These are phyloP conservation scores for Cacatua alba DNA, from an alignment of 2,113 vertebrate species.

Conservation along the genomic window DNA sequence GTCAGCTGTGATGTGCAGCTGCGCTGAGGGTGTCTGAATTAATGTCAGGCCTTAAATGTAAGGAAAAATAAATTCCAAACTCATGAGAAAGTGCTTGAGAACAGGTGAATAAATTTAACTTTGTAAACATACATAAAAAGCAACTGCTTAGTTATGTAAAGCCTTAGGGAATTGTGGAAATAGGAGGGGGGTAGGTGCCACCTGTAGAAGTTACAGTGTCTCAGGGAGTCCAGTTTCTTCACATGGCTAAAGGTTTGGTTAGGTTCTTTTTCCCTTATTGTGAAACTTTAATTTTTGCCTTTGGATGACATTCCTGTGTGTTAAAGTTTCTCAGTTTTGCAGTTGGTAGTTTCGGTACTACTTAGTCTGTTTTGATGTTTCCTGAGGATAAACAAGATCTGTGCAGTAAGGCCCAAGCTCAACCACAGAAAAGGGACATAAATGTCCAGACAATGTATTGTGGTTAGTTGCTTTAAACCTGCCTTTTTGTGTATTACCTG, in stretches of 20 bases:
- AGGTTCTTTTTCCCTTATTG: not conserved
- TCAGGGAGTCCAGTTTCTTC: not conserved
- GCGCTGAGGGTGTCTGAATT: not conserved
- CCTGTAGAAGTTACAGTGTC: not conserved
- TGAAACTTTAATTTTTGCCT: not conserved
- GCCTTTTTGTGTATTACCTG: not conserved
- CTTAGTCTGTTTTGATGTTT: not conserved
- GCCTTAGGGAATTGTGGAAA: not conserved
- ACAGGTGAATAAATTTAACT: not conserved
- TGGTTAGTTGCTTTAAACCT: not conserved
- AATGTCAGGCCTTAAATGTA: not conserved
- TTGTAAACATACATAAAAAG: not conserved
- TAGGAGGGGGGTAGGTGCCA: not conserved
- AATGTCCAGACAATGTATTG: not conserved
- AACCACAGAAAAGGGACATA: not conserved
- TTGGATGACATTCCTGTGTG: not conserved
- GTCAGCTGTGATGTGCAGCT: not conserved
- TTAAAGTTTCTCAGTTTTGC: not conserved
- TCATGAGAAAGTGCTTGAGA: not conserved
- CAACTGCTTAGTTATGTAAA: not conserved
- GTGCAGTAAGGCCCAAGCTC: not conserved
- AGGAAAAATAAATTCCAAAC: not conserved
- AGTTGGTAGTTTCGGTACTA: not conserved
- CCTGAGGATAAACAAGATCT: not conserved
- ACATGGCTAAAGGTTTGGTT: not conserved